Conservation (phyloP, 2,797 vertebrate genomes). For the Manis javanica region DNA sequence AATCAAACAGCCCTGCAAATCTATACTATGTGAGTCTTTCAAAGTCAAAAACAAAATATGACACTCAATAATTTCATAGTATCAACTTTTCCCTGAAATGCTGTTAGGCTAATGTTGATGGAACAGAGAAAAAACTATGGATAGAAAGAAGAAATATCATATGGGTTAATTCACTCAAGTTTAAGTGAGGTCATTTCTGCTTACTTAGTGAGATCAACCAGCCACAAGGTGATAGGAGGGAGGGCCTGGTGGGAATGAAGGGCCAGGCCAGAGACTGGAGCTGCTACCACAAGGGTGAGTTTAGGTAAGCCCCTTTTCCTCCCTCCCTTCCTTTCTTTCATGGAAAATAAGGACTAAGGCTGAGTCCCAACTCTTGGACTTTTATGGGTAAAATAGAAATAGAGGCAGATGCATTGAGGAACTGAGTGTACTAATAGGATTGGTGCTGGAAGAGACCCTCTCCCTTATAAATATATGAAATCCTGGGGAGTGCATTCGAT, state of each 20-base stretch:
- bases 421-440: neutral
- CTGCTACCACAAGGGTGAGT: neutral
- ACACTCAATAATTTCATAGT: rapidly evolving
- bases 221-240: neutral
- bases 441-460: neutral
- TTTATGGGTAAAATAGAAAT: neutral
- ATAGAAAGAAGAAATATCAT: neutral
- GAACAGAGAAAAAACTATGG: neutral
- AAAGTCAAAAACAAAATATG: neutral
- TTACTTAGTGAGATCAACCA: too few species aligned
- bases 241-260: neutral
- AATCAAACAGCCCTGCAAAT: neutral
- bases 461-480: neutral
- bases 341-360: neutral
- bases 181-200: neutral
- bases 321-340: neutral
- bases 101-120: neutral
- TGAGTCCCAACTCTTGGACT: neutral
- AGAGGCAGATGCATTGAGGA: neutral
- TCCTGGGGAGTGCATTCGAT: neutral
- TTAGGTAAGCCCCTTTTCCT: neutral
- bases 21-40: too few species aligned
- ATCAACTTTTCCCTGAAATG: neutral
- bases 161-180: neutral
- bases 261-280: neutral